A percentile compares a stretch with the other conserved stretches of the same genome.
Conservation (phyloP, 2,113 vertebrate genomes). For the Vulpes lagopus region DNA sequence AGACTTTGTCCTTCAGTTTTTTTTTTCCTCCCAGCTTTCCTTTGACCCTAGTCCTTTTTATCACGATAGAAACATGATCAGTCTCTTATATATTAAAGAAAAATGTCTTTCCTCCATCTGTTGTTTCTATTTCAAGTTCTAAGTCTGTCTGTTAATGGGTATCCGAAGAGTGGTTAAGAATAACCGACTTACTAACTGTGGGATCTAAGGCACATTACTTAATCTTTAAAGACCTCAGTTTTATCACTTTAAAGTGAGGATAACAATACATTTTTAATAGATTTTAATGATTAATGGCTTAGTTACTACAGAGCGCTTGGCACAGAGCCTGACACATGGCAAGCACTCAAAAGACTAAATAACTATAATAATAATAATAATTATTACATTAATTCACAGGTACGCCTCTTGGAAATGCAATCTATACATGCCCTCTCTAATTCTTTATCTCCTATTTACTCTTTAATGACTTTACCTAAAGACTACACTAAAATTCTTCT, state of each 20-base stretch:
- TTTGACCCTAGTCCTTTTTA: background rate
- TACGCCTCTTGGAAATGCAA: background rate
- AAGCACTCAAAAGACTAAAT: background rate
- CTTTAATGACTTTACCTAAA: background rate
- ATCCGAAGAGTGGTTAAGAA: background rate
- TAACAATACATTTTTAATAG: background rate
- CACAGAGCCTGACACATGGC: background rate
- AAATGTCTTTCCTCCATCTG: background rate
- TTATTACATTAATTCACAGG: background rate
- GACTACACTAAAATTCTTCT: background rate
- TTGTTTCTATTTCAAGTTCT: background rate
- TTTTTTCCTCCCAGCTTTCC: background rate
- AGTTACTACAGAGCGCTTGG: background rate
- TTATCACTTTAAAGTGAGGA: constrained; percentile 33
- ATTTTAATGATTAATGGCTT: background rate
- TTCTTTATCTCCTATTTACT: background rate
- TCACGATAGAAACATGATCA: background rate
- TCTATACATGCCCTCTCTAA: background rate
- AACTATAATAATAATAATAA: background rate
- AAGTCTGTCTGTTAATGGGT: background rate
- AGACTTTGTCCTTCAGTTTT: background rate
- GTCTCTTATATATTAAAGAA: background rate
- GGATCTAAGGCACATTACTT: background rate
- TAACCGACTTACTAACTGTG: background rate
- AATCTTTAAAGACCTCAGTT: background rate